Evolutionary conservation across 2,113 vertebrate species (phyloP).

Genomic region (Callocephalon fimbriatum): DNA sequence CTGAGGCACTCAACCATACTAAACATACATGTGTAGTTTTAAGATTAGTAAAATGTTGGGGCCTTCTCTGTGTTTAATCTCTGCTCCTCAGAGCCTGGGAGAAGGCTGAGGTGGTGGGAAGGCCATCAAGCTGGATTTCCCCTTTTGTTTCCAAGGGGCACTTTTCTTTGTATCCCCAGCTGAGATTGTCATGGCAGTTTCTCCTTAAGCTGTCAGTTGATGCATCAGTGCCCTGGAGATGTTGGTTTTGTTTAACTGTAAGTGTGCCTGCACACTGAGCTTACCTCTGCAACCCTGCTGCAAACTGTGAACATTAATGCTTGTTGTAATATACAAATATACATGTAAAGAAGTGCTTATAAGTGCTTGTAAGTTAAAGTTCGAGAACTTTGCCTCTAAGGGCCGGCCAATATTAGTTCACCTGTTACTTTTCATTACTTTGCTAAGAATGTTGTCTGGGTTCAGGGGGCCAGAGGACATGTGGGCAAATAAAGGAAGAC

Average conservation of each 20-base stretch:
- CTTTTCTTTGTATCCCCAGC: background rate
- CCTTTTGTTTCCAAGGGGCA: background rate
- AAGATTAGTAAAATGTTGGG: background rate
- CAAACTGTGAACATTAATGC: accelerated
- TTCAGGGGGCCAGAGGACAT: background rate
- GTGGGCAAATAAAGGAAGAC: background rate
- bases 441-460: background rate
- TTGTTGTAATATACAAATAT: background rate
- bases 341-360: background rate
- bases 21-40: background rate
- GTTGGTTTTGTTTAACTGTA: background rate
- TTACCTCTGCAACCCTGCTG: background rate
- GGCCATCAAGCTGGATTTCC: background rate
- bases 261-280: background rate
- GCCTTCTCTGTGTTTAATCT: background rate
- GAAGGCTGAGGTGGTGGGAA: background rate
- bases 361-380: background rate
- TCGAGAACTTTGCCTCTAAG: background rate
- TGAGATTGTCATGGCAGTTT: background rate
- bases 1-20: background rate
- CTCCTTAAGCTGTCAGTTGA: background rate
- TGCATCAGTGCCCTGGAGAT: background rate
- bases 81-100: background rate
- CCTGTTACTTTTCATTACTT: background rate
- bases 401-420: background rate